Percentiles rank a stretch among this genome's conserved stretches.
These are phyloP conservation scores for Kryptolebias ocellatus DNA, from an alignment of 2,797 vertebrate species.

Conservation along the genomic window DNA sequence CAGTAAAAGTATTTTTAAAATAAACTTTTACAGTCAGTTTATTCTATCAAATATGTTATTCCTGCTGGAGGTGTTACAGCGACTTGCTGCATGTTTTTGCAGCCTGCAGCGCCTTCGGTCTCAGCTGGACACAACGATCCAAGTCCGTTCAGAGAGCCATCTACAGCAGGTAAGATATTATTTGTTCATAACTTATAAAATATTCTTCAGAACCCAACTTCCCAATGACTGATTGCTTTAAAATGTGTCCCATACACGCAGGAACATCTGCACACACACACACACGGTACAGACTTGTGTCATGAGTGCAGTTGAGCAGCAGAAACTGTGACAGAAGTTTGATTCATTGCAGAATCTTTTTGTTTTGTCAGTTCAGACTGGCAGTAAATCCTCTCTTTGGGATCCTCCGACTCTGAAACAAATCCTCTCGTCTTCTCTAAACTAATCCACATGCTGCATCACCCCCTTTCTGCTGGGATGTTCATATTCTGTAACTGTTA, in stretches of 20 bases:
- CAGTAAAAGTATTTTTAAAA: too few relatives aligned
- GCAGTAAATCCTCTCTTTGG: constrained; percentile 51
- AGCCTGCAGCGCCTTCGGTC: not conserved
- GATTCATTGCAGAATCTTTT: constrained; percentile 41
- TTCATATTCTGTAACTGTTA: constrained; percentile 11
- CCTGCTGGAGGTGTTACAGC: too few relatives aligned
- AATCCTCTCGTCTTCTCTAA: constrained; percentile 53
- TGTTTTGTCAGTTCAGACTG: constrained; percentile 33
- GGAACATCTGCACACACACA: not conserved
- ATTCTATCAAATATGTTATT: too few relatives aligned
- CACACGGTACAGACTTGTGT: not conserved
- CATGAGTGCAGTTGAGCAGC: not conserved
- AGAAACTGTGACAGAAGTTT: constrained; percentile 21
- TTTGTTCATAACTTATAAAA: too few relatives aligned
- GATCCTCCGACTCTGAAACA: constrained; percentile 39
- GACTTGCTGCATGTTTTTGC: too few relatives aligned
- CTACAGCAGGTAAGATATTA: too few relatives aligned
- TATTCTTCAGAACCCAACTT: too few relatives aligned
- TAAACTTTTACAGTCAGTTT: too few relatives aligned
- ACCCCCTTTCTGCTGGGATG: constrained; percentile 16
- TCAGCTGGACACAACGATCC: too few relatives aligned
- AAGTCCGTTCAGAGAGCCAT: too few relatives aligned
- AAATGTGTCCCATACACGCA: constrained; percentile 1
- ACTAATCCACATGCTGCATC: constrained; percentile 54
- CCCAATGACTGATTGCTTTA: too few relatives aligned